Conservation (phyloP, 2,797 vertebrate genomes). For the Chiloscyllium punctatum region DNA sequence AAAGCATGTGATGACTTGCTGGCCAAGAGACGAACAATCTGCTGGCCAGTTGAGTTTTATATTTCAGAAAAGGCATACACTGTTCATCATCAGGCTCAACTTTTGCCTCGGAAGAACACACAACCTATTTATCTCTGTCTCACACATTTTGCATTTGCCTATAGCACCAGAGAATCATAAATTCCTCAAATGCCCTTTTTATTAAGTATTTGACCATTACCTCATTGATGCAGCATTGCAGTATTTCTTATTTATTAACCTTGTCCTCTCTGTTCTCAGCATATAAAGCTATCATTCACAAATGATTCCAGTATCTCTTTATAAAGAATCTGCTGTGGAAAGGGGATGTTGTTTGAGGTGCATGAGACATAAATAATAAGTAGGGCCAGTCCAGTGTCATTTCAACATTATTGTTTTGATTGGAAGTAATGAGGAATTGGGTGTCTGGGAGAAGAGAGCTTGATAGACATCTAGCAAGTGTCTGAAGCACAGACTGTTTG, state of each 20-base stretch:
- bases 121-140: conserved; percentile 22
- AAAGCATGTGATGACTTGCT: conserved; percentile 6
- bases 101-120: conserved; percentile 20
- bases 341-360: background rate
- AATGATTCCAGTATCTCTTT: background rate
- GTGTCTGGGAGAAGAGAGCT: background rate
- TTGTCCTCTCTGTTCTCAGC: background rate
- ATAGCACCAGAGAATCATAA: background rate
- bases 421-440: background rate
- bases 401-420: background rate
- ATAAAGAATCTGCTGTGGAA: background rate
- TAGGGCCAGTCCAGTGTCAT: background rate
- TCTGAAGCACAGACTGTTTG: background rate
- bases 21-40: background rate
- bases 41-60: conserved; percentile 20
- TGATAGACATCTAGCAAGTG: background rate
- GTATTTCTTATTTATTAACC: background rate
- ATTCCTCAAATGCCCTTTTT: conserved; percentile 1
- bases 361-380: background rate
- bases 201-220: background rate
- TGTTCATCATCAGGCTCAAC: conserved; percentile 9
- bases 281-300: background rate
- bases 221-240: background rate
- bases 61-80: conserved; percentile 13
- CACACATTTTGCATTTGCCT: background rate